Base-by-base conservation (phyloP, 1,140 invertebrate genomes). In the Belonocnema kinseyi region DNA sequence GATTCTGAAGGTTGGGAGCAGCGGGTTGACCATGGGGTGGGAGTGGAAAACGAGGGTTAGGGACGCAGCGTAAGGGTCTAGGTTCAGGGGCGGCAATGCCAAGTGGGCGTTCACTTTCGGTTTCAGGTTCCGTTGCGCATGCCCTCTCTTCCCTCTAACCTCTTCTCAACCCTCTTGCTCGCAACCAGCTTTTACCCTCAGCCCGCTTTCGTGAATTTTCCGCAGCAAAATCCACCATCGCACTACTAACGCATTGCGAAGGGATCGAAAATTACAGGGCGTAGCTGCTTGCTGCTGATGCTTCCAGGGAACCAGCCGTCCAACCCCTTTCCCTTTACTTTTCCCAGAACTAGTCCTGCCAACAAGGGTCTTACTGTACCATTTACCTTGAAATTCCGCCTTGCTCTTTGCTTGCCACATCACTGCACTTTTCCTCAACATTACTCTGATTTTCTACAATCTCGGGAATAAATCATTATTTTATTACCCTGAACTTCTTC, bases 71-170 rank as follows among this genome's bases (percentile, higher is more conserved):
- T 90, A 85, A 88, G 89, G 89, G 88, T 90, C 89, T 90, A 90
- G 88, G 89, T 90, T 88, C 85, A 82, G 83, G 83, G 85, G 85
- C 83, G 85, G 85, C 84, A 83, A 83, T 86, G 83, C 86, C 79
- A 81, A 66, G 77, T 88, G 87, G 88, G 88, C 88, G 88, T 88
- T 85, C 86, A 89, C 88, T 90, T 90, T 90, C 89, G 83, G 80
- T 90, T 90, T 90, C 89, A 85, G 77, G 80, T 46, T 46, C 8
- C 40, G 5, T 74, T 85, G 76, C 80, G 85, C 80, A 80, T 82
- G 73, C 72, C 50, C 72, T 19, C 40, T 76, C 52, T 12, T 56
- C 33, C 61, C 77, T 54, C 73, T 10, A 33, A 2, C 26, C 26
- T 33, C 26, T 5, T 3, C 26, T 33, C 26, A 33, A 33, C 26